Base-by-base conservation (phyloP, 2,113 vertebrate genomes). In the Hymenochirus boettgeri region DNA sequence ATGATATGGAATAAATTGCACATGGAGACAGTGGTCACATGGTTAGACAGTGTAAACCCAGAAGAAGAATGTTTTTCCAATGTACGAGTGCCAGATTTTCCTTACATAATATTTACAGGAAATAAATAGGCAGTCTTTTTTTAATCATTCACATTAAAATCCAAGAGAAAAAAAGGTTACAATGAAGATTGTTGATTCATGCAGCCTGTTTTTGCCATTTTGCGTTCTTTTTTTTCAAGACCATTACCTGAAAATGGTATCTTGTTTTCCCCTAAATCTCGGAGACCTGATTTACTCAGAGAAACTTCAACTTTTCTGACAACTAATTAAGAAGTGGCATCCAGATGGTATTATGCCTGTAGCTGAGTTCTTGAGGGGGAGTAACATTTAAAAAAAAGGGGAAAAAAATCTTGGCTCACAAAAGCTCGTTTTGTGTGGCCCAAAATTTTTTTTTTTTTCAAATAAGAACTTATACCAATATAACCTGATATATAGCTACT, bases 301-400 rank as follows among this genome's bases (percentile, higher is more conserved):
- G 21, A 65, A 57, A 57, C 29, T 51, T 67, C 31, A 58, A 52
- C 64, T 67, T 67, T 58, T 67, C 15, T 27, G 8, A 57, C 51
- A 67, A 52, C 29, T 67, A 67, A 67, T 67, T 67, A 67, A 59
- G 23, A 27, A 23, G 46, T 51, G 45, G 8, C 22, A 52, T 59
- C 55, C 64, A 67, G 64, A 67, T 59, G 64, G 64, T 67, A 46
- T 59, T 67, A 59, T 67, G 64, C 57, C 64, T 67, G 55, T 23
- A 59, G 19, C 31, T 51, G 11, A 51, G 57, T 58, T 35, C 15
- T 52, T 59, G 46, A 51, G 64, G 56, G 47, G 64, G 64, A 51
- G 64, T 52, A 52, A 52, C 15, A 59, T 21, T 35, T 35, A 35
- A 35, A 35, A 35, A 35, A n/a, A n/a, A n/a, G n/a, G n/a, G n/a